Conservation (phyloP, 2,888 invertebrate genomes). For the Protophormia terraenovae region DNA sequence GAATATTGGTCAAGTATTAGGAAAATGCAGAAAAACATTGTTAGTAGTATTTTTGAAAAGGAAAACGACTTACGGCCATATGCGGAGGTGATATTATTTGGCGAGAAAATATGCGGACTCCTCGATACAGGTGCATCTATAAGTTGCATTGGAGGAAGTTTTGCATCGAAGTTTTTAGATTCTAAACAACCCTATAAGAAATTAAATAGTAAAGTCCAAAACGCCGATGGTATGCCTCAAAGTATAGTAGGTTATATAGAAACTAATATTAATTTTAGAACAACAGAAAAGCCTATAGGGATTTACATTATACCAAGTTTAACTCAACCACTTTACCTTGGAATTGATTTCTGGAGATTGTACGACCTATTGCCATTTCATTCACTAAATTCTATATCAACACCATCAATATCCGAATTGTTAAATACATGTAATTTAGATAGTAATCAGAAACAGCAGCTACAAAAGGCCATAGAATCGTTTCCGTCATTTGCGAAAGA, state of each 20-base stretch:
- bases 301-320: slow-evolving; percentile 2
- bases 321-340: neutral
- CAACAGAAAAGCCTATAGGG: neutral
- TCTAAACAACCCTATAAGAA: neutral
- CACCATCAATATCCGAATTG: neutral
- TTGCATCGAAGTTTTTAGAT: neutral
- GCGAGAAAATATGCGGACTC: neutral
- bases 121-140: slow-evolving; percentile 26
- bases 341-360: neutral
- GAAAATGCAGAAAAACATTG: too few relatives aligned
- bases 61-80: too few relatives aligned
- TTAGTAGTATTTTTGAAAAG: too few relatives aligned
- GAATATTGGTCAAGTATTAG: too few relatives aligned
- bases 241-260: neutral
- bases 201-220: neutral
- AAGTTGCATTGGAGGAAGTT: neutral
- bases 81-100: too few relatives aligned
- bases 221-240: slow-evolving; percentile 2
- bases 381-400: too few relatives aligned
- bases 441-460: neutral
- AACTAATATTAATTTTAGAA: neutral
- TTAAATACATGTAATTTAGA: neutral
- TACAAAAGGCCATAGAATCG: neutral
- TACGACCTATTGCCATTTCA: too few relatives aligned
- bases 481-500: slow-evolving; percentile 58